These are phyloP conservation scores for Babylonia areolata DNA, from an alignment of 1,140 invertebrate genomes.

Conservation along the genomic window DNA sequence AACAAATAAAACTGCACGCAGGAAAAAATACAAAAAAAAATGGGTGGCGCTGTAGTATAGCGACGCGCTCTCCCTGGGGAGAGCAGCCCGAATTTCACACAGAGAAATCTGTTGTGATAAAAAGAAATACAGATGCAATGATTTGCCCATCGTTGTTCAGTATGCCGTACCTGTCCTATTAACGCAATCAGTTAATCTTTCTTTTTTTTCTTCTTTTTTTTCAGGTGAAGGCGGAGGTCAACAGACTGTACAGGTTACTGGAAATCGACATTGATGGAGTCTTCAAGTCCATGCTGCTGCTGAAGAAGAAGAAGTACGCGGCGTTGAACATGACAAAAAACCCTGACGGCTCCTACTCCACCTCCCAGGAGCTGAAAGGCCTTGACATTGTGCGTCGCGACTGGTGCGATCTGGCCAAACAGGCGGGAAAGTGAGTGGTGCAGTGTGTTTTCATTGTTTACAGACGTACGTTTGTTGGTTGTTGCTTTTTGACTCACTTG, in stretches of 20 bases:
- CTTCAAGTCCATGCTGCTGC: constrained; percentile 92
- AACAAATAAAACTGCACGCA: too few relatives aligned
- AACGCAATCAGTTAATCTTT: too few relatives aligned
- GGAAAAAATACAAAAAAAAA: too few relatives aligned
- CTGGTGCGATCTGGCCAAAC: constrained; percentile 97
- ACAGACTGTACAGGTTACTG: constrained; percentile 93
- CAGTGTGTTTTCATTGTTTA: constrained; percentile 4
- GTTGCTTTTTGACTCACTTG: too few relatives aligned
- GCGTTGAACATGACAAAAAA: constrained; percentile 81
- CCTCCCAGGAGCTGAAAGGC: constrained; percentile 92
- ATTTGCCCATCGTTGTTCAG: too few relatives aligned
- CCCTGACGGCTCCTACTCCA: constrained; percentile 79
- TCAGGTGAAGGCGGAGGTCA: constrained; percentile 95
- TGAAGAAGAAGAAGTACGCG: constrained; percentile 99
- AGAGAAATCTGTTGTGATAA: too few relatives aligned
- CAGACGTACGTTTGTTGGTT: too few relatives aligned
- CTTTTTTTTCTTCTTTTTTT: not conserved
- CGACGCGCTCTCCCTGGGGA: too few relatives aligned
- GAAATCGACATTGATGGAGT: constrained; percentile 99
- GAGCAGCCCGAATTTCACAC: too few relatives aligned
- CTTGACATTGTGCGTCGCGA: constrained; percentile 98
- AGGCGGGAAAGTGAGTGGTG: constrained; percentile 89
- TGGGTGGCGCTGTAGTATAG: too few relatives aligned
- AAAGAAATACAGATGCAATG: too few relatives aligned
- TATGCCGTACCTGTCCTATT: too few relatives aligned